Evolutionary conservation across 2,113 vertebrate genomes (phyloP).

Genomic region (Otolemur garnettii): DNA sequence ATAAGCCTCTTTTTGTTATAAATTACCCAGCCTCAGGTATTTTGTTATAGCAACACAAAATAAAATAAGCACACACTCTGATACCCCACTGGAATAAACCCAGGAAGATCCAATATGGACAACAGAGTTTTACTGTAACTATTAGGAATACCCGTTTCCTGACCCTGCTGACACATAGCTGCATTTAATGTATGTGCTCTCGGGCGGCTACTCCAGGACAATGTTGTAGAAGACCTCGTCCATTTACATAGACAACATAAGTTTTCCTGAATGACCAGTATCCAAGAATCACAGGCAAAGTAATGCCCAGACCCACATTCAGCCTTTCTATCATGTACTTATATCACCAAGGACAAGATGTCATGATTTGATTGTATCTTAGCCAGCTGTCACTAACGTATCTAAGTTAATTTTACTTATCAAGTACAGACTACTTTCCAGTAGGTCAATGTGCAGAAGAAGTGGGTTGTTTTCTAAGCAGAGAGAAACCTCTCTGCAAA

Average conservation of each 20-base stretch:
- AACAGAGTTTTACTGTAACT: neutral
- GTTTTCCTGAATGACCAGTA: neutral
- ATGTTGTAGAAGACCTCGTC: neutral
- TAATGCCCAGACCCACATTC: neutral
- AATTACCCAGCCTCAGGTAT: neutral
- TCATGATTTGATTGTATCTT: neutral
- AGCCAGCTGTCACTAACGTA: neutral
- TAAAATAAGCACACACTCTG: neutral
- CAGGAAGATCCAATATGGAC: neutral
- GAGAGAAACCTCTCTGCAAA: neutral
- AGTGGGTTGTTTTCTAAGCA: neutral
- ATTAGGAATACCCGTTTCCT: neutral
- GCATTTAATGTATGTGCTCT: neutral
- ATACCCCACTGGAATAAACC: neutral
- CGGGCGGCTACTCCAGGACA: too few species aligned
- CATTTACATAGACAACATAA: neutral
- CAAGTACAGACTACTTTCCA: neutral
- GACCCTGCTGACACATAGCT: neutral
- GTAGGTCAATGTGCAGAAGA: too few species aligned
- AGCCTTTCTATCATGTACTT: neutral
- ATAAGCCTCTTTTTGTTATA: neutral
- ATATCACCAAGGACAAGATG: neutral
- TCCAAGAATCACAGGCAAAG: neutral
- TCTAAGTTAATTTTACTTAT: neutral
- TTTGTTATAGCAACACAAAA: neutral